Conservation (phyloP, 1,140 invertebrate genomes). For the Bombus terrestris region DNA sequence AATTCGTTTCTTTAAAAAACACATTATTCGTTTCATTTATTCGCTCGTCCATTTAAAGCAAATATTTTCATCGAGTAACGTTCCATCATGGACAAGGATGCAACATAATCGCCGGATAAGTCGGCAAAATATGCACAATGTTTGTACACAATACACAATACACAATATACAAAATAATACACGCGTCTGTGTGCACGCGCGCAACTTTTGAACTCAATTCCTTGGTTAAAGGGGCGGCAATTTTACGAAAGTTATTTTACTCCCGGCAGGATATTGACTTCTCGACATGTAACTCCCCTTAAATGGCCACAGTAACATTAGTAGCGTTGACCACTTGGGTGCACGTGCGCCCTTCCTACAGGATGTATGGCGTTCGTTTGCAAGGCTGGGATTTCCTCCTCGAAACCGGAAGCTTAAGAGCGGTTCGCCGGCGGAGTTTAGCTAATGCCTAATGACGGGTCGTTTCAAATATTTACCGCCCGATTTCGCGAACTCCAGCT, state of each 20-base stretch:
- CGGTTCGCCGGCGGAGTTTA: constrained; percentile 53
- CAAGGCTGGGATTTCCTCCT: constrained; percentile 64
- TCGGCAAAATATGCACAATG: not conserved
- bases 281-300: constrained; percentile 43
- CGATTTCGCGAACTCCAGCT: constrained; percentile 64
- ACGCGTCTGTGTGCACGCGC: too few relatives aligned
- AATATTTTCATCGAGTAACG: not conserved
- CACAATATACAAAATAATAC: too few relatives aligned
- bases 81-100: not conserved
- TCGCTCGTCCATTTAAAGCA: not conserved
- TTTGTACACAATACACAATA: too few relatives aligned
- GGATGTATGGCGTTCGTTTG: constrained; percentile 51
- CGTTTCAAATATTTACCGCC: constrained; percentile 72
- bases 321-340: constrained; percentile 41
- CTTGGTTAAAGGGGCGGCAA: constrained; percentile 15
- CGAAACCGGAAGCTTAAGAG: constrained; percentile 67
- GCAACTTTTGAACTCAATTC: constrained; percentile 18
- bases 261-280: constrained; percentile 46
- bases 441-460: constrained; percentile 71
- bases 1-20: not conserved
- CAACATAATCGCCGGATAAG: not conserved
- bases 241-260: constrained; percentile 41
- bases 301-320: constrained; percentile 57
- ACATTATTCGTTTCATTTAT: not conserved
- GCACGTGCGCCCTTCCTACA: constrained; percentile 50